These are phyloP conservation scores for Enteromius afrohamiltoni DNA, from an alignment of 2,797 vertebrate species.

Conservation along the genomic window DNA sequence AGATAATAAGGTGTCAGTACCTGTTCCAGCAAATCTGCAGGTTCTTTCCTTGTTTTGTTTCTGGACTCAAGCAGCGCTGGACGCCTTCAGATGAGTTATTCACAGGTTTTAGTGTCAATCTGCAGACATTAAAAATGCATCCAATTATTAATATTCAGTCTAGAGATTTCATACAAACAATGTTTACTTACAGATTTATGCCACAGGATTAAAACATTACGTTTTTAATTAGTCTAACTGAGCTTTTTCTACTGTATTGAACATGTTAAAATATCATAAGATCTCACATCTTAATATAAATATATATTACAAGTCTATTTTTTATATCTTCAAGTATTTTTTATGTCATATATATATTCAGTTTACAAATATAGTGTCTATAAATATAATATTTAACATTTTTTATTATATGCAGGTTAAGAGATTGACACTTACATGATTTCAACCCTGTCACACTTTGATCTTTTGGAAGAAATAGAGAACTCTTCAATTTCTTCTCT, in stretches of 20 bases:
- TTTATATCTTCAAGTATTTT: too few species aligned
- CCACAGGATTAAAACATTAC: background rate
- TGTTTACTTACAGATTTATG: background rate
- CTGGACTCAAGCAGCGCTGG: constrained; percentile 65
- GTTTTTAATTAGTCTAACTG: background rate
- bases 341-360: too few species aligned
- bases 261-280: too few species aligned
- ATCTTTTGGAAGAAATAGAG: constrained; percentile 60
- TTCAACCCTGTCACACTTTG: constrained; percentile 66
- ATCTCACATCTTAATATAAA: too few species aligned
- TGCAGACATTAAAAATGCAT: constrained; percentile 55
- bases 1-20: constrained; percentile 57
- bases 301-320: too few species aligned
- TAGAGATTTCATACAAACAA: background rate
- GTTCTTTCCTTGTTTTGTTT: constrained; percentile 51
- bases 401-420: background rate
- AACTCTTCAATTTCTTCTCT: constrained; percentile 68
- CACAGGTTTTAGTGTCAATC: constrained; percentile 61
- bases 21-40: constrained; percentile 74
- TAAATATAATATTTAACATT: background rate
- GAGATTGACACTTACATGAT: constrained; percentile 72
- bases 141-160: constrained; percentile 6
- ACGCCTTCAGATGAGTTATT: constrained; percentile 31
- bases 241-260: background rate
- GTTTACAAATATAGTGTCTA: background rate